Base-by-base conservation (phyloP, 2,113 vertebrate genomes). In the Eurystomus gularis region DNA sequence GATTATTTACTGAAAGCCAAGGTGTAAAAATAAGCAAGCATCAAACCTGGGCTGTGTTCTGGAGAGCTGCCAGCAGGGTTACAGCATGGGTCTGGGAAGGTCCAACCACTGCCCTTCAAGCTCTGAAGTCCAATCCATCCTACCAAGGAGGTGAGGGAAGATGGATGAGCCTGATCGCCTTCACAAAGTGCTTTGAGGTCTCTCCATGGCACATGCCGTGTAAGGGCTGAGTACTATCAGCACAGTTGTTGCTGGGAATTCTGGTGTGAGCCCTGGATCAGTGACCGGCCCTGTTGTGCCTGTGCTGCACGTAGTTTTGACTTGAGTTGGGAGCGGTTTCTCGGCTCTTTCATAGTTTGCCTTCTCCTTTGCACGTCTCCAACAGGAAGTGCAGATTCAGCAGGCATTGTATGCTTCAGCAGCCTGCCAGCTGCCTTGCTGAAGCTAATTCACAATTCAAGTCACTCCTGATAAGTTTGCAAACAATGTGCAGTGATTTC, bases 361-460 rank as follows among this genome's bases (percentile, higher is more conserved):
- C 92, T 96, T 96, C 93, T 96, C 88, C 85, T 94, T 94, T 1
- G 90, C 96, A 96, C 83, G 88, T 95, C 96, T 94, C 84, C 84
- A 78, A 26, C 95, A 95, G 96, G 97, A 97, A 96, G 87, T 72
- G 97, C 94, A 69, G 90, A 84, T 96, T 86, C 89, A 88, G 95
- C 92, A 96, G 95, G 93, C 95, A 97, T 86, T 96, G 96, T 93
- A 13, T 64, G 90, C 76, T 55, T 61, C 88, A 93, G 85, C 94
- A 95, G 89, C 88, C 93, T 92, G 93, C 92, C 97, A 94, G 94
- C 87, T 97, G 95, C 96, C 87, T 90, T 5, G 64, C 93, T 88
- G 55, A 39, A 91, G 92, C 92, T 93, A 46, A 92, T 95, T 94
- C 94, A 91, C 92, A 44, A 96, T 95, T 96, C 95, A 68, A 90